Percentiles rank a stretch among this genome's conserved stretches.
Evolutionary conservation across 2,113 vertebrate genomes (phyloP).

Genomic region (Castor canadensis): DNA sequence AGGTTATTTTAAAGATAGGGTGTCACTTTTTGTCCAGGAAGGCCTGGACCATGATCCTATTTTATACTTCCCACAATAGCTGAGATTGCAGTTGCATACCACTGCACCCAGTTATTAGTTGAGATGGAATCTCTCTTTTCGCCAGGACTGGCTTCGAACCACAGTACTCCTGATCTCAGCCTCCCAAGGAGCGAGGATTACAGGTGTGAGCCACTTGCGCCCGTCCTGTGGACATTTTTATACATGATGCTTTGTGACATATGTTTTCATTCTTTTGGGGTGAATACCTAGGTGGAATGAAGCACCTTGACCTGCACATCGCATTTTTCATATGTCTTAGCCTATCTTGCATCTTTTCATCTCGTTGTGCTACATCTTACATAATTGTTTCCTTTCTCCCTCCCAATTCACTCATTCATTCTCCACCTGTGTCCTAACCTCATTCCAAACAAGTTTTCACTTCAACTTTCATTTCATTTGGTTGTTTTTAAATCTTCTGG

Average conservation of each 20-base stretch:
- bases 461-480: not conserved
- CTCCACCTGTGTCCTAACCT: not conserved
- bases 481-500: not conserved
- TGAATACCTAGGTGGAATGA: not conserved
- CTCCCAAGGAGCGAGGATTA: no score
- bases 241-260: not conserved
- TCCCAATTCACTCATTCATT: not conserved
- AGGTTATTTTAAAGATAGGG: no score
- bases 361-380: not conserved
- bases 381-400: not conserved
- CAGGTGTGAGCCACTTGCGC: no score
- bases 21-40: no score
- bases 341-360: not conserved
- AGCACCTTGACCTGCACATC: not conserved
- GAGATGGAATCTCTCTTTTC: no score
- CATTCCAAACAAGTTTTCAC: not conserved
- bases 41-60: no score
- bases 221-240: slow-evolving; percentile 1
- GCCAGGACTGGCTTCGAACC: no score
- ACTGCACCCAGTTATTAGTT: no score
- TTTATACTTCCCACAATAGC: no score
- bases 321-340: not conserved
- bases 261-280: not conserved
- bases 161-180: no score
- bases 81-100: no score